phyloP scores from a whole-genome alignment of 2,888 invertebrate species.

The Chrysolina oricalcia region DNA sequence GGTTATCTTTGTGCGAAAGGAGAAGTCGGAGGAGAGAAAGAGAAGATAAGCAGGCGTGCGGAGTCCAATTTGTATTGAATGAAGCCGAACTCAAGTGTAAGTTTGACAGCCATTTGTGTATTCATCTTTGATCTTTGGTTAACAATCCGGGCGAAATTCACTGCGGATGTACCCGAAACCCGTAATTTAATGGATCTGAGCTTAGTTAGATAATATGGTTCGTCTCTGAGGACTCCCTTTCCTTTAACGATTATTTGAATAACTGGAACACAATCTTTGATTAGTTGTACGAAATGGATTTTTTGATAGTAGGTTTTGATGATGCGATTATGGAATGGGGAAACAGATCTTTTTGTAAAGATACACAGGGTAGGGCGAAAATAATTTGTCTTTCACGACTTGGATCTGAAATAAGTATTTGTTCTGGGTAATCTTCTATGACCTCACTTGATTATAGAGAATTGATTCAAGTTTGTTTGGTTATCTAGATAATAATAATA shows the following conservation, averaged over 20 bases:
- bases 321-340: neutral
- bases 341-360: neutral
- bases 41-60: slow-evolving; percentile 16
- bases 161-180: slow-evolving; percentile 57
- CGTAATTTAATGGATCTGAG: slow-evolving; percentile 57
- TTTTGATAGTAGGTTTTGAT: neutral
- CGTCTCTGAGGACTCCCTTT: slow-evolving; percentile 15
- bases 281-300: neutral
- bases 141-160: slow-evolving; percentile 64
- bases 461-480: too few relatives aligned
- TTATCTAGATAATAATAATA: too few relatives aligned
- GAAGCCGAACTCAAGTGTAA: slow-evolving; percentile 60
- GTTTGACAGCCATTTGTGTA: slow-evolving; percentile 65
- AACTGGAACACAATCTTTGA: slow-evolving; percentile 5
- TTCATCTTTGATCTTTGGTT: slow-evolving; percentile 67
- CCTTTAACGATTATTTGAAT: slow-evolving; percentile 14
- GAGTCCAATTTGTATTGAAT: slow-evolving; percentile 58
- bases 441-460: too few relatives aligned
- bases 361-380: too few relatives aligned
- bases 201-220: slow-evolving; percentile 43
- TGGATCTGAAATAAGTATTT: too few relatives aligned
- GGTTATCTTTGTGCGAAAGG: slow-evolving; percentile 34
- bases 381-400: too few relatives aligned
- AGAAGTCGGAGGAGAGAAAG: slow-evolving; percentile 26
- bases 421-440: too few relatives aligned